Evolutionary conservation across 2,888 invertebrate genomes (phyloP), one percentile per base, ranked within the genome.

Genomic region (Tetranychus truncatus): DNA sequence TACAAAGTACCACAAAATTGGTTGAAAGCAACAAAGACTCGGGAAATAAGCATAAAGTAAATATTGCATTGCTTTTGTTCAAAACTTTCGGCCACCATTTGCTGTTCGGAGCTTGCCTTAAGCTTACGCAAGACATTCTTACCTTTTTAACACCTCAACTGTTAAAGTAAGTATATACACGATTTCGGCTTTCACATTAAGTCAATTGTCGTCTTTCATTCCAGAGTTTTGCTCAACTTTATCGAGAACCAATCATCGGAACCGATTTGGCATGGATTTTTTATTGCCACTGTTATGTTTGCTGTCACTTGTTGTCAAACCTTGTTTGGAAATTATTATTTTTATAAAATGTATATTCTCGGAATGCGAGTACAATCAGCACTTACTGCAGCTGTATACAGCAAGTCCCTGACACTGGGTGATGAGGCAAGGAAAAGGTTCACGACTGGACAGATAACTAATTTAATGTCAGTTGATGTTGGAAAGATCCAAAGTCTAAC

Each of bases 341-440:
- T 94, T 83, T 91, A 93, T 81, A 86, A 89, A 76, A 92, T 92
- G 91, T 91, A 91, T 84, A 85, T 91, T 73, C 89, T 92, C 21
- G 95, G 95, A 4, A 88, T 96, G 86, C 88, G 92, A 76, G 89
- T 96, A 80, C 87, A 93, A 77, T 91, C 94, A 0, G 90, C 92
- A 0, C 83, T 94, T 45, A 91, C 92, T n/a, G 89, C 91, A 79
- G 89, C 92, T 75, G 91, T 95, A 80, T 95, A 94, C 82, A 87
- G 89, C 76, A 95, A 95, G 75, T 78, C 81, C 9, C 73, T 81
- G 67, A 74, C 76, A 15, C 72, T 81, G 6, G 79, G 80, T 9
- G 80, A 79, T 75, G 65, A 78, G 34, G 79, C 81, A 6, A 77
- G 78, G 72, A 79, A 79, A 74, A 75, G 78, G 80, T 89, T 90